phyloP scores from a whole-genome alignment of 2,888 invertebrate species.

The Andricus curvator region DNA sequence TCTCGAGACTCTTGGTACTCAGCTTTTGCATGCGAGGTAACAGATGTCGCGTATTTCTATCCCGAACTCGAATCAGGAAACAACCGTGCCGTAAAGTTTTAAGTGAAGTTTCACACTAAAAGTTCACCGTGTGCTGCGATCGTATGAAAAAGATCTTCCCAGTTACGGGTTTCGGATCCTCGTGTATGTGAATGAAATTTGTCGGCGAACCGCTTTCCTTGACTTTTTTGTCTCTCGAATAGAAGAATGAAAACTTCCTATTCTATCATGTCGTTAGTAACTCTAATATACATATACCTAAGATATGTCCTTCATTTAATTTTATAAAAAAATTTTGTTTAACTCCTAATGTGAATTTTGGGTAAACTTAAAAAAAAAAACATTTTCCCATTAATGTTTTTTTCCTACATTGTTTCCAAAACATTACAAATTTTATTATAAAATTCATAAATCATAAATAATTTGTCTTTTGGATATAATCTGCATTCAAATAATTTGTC shows the following conservation, averaged over 20 bases:
- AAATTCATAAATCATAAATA: no score
- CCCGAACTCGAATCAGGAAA: constrained; percentile 8
- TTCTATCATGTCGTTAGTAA: background rate
- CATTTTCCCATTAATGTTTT: no score
- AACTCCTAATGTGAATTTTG: background rate
- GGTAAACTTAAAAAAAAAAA: no score
- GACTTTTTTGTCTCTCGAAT: background rate
- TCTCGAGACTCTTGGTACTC: background rate
- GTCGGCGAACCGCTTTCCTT: background rate
- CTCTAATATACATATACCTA: background rate
- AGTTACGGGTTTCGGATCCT: background rate
- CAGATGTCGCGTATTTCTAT: constrained; percentile 35
- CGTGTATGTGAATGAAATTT: constrained; percentile 6
- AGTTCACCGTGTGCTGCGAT: constrained; percentile 21
- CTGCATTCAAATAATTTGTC: background rate
- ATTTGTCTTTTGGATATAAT: no score
- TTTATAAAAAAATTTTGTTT: background rate
- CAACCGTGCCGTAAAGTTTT: constrained; percentile 35
- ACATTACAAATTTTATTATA: no score
- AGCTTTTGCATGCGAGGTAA: constrained; percentile 27
- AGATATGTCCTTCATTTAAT: background rate
- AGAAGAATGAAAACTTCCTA: background rate
- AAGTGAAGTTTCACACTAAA: constrained; percentile 30
- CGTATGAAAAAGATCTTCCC: background rate
- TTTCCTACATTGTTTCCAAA: no score